These are phyloP conservation scores for Sebastes schlegelii DNA, from an alignment of 2,113 vertebrate genomes.

Conservation along the genomic window DNA sequence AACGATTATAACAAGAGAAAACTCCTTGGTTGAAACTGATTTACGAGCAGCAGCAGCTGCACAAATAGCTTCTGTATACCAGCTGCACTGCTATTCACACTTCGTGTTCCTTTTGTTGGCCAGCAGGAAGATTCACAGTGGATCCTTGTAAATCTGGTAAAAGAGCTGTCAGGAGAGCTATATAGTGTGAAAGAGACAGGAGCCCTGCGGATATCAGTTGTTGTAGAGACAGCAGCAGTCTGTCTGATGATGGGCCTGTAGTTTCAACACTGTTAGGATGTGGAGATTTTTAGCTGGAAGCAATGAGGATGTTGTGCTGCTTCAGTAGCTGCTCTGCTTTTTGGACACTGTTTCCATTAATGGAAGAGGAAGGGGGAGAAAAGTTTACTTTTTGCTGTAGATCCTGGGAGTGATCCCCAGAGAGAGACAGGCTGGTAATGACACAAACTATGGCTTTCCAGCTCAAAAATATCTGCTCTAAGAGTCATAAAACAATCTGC, in stretches of 20 bases:
- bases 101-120: background rate
- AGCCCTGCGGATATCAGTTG: constrained; percentile 12
- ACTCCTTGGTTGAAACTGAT: background rate
- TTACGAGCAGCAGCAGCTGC: background rate
- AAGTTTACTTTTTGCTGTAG: constrained; percentile 6
- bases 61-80: background rate
- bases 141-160: constrained; percentile 2
- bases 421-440: background rate
- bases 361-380: constrained; percentile 2
- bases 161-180: constrained; percentile 28
- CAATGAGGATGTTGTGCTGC: background rate
- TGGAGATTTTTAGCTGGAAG: constrained; percentile 1
- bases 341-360: background rate
- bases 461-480: constrained; percentile 2
- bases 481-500: background rate
- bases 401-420: background rate
- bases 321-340: constrained; percentile 3
- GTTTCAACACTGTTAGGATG: constrained; percentile 3
- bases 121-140: constrained; percentile 7
- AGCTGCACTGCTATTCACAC: background rate
- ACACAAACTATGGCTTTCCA: background rate
- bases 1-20: background rate
- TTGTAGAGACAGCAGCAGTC: constrained; percentile 11
- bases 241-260: constrained; percentile 18
- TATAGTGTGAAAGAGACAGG: constrained; percentile 2